Evolutionary conservation across 2,797 vertebrate species (phyloP), one percentile per base, ranked within the genome.

Genomic region (Spondyliosoma cantharus): DNA sequence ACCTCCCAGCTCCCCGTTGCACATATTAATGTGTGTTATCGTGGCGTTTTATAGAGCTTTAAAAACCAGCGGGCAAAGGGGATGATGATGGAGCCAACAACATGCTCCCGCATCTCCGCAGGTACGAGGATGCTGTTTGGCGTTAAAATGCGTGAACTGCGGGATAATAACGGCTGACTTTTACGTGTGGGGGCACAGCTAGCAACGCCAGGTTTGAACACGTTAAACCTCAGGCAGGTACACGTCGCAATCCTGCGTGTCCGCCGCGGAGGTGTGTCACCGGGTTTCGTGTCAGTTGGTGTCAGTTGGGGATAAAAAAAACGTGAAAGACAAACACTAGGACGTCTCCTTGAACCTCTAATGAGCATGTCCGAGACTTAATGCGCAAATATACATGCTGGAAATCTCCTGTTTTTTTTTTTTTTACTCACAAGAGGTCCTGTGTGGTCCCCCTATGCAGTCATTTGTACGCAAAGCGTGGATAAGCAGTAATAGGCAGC

Each of bases 231-330:
- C 20, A n/a, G 25, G 12, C 63, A 66, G 70, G 59, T 32, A 54
- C 43, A 15, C 43, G 17, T 66, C 2, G 1, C 4, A 4, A 29
- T 81, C 43, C 48, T 17, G 69, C 45, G 57, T 52, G 60, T 76
- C 52, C 37, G 22, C 52, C 37, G 22, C 11, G 86, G 81, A 90
- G 87, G 89, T 86, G 87, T 90, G 90, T 83, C 85, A 56, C 71
- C 70, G 68, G 32, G 25, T 42, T 25, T 58, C 9, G 1, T 68
- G 7, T 68, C 66, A 81, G 65, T 68, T 63, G 7, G 50, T 29
- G 27, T 32, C 56, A 32, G 56, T 1, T 20, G 56, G 57, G 24
- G 69, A 59, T 64, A 64, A 67, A 83, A 67, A 60, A 83, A 67
- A 60, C n/a, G 24, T 13, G 46, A 29, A 61, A 69, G 24, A 20